Evolutionary conservation across 2,797 vertebrate genomes (phyloP), one percentile per base, ranked within the genome.

Genomic region (Poeciliopsis presidionis): DNA sequence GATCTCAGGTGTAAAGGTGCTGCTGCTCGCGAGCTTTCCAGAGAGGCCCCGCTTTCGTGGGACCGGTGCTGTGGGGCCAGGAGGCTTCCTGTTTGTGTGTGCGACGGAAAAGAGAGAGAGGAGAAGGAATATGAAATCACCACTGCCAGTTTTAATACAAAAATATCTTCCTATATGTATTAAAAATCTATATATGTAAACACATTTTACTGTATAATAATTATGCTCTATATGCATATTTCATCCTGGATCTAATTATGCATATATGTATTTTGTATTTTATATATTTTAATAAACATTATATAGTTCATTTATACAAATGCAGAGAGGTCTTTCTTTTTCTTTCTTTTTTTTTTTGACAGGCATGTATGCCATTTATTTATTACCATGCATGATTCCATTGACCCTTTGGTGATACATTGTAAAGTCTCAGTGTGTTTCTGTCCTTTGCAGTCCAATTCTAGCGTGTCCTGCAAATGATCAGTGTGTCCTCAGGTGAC

Each of bases 241-340:
- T 96, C 88, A 94, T 94, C 91, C 80, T 92, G 91, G 83, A 93
- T 94, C 88, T 94, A 94, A 93, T 91, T 94, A 95, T 95, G 93
- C 93, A 95, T 94, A 93, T 93, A 91, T 94, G 90, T 93, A 90
- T 90, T 91, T 93, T 93, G 90, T 94, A 89, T 93, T 95, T 93
- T 95, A 94, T 95, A 95, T 95, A 95, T 96, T 95, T 95, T 94
- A 96, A 95, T 96, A 96, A 96, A 96, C 91, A 4, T 89, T 91
- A 93, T 93, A 92, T 93, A 92, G 86, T 92, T 90, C 85, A 92
- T 91, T 92, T 82, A 87, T 84, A 83, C 78, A 70, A 65, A 78
- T 84, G 77, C 76, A 61, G 55, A 14, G 45, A 63, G 33, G 1
- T 33, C 59, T 55, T 57, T 13, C 22, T 57, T 57, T 57, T 14